A percentile compares a stretch with the other conserved stretches of the same genome.
Conservation (phyloP, 2,888 invertebrate species). For the Leptopilina drosophilae region DNA sequence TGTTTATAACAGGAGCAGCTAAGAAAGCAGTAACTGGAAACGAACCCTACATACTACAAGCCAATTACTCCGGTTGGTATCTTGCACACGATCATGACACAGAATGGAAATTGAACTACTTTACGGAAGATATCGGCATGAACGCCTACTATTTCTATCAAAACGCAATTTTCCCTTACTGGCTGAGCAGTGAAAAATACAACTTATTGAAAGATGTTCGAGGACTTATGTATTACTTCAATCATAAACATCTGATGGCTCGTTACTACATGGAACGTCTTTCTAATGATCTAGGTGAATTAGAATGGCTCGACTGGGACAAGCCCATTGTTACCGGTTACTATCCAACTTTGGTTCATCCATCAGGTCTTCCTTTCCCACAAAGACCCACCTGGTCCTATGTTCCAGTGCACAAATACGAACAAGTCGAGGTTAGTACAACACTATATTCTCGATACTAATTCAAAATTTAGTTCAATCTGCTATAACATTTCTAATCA, state of each 20-base stretch:
- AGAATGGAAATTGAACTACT: slow-evolving; percentile 82
- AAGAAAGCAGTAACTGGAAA: slow-evolving; percentile 59
- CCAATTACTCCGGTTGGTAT: slow-evolving; percentile 80
- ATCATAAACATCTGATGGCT: slow-evolving; percentile 77
- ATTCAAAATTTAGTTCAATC: not conserved
- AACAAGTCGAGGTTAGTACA: slow-evolving; percentile 58
- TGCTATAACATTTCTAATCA: not conserved
- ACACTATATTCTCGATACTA: not conserved
- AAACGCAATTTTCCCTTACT: slow-evolving; percentile 82
- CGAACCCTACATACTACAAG: slow-evolving; percentile 79
- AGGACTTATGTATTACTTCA: slow-evolving; percentile 77
- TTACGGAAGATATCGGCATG: slow-evolving; percentile 85
- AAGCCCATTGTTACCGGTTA: slow-evolving; percentile 78
- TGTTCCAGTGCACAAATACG: slow-evolving; percentile 60
- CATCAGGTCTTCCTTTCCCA: slow-evolving; percentile 81
- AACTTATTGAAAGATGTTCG: slow-evolving; percentile 78
- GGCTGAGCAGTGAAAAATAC: slow-evolving; percentile 80
- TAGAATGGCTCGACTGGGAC: slow-evolving; percentile 80
- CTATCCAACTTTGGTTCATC: slow-evolving; percentile 81
- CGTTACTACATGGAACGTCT: slow-evolving; percentile 84
- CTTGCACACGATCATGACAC: slow-evolving; percentile 77
- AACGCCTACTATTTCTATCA: slow-evolving; percentile 83
- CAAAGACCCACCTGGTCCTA: slow-evolving; percentile 56
- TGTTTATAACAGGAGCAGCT: slow-evolving; percentile 25
- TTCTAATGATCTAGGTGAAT: slow-evolving; percentile 81